A percentile compares a stretch with the other conserved stretches of the same genome.
phyloP scores from a whole-genome alignment of 2,888 invertebrate species.

The Aromia moschata region DNA sequence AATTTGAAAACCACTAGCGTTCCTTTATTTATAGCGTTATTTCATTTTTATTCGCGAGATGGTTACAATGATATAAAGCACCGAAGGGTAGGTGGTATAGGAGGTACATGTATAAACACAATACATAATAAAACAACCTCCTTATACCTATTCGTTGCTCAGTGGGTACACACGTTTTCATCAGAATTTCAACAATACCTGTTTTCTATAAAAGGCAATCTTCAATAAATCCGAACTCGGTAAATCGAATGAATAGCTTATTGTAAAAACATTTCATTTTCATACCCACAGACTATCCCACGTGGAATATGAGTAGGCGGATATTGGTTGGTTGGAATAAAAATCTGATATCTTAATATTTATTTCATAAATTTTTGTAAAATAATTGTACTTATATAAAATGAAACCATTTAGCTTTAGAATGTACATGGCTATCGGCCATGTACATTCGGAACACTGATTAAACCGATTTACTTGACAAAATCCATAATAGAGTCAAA shows the following conservation, averaged over 20 bases:
- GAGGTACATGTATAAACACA: background rate
- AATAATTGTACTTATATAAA: no score
- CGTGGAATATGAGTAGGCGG: slow-evolving; percentile 50
- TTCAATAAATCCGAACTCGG: slow-evolving; percentile 24
- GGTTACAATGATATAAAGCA: background rate
- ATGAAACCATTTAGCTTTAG: no score
- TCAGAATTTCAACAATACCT: slow-evolving; percentile 33
- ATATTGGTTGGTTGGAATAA: background rate
- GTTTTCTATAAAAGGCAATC: slow-evolving; percentile 39
- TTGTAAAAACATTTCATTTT: slow-evolving; percentile 38
- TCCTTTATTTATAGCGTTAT: background rate
- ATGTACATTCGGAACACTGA: no score
- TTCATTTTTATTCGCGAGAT: background rate
- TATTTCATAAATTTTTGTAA: no score
- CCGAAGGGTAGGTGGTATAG: background rate
- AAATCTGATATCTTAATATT: no score
- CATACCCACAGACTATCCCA: slow-evolving; percentile 45
- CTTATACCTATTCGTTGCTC: background rate
- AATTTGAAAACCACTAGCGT: background rate
- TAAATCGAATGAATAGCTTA: slow-evolving; percentile 43
- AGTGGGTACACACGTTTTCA: slow-evolving; percentile 24
- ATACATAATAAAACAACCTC: no score
- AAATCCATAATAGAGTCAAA: slow-evolving; percentile 36
- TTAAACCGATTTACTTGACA: no score
- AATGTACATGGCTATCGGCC: no score